A percentile compares a stretch with the other conserved stretches of the same genome.
Evolutionary conservation across 2,797 vertebrate species (phyloP).

Genomic region (Xenentodon cancila): DNA sequence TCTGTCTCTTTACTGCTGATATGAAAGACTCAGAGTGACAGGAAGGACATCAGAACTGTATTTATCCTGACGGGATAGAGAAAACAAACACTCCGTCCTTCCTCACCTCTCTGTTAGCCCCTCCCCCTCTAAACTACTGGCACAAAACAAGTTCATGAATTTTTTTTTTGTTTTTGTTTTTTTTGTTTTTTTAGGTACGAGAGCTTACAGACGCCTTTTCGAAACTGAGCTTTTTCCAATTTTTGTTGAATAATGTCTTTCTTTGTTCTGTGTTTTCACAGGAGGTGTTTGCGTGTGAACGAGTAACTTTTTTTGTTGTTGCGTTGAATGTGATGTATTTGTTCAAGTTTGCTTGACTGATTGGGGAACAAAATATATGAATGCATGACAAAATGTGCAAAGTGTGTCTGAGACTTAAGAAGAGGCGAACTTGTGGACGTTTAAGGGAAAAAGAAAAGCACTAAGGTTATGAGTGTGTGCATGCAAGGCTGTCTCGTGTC

Average conservation of each 20-base stretch:
- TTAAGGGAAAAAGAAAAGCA: slow-evolving; percentile 57
- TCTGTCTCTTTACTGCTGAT: slow-evolving; percentile 91
- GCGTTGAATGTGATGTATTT: slow-evolving; percentile 19
- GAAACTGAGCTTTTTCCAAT: slow-evolving; percentile 83
- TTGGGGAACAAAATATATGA: neutral
- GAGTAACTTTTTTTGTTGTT: slow-evolving; percentile 13
- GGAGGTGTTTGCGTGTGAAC: slow-evolving; percentile 9
- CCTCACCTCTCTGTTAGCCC: slow-evolving; percentile 67
- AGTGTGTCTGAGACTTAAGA: neutral
- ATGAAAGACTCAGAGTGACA: slow-evolving; percentile 73
- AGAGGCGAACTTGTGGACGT: neutral
- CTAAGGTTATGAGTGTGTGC: slow-evolving; percentile 63
- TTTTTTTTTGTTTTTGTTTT: slow-evolving; percentile 10
- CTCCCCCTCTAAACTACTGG: slow-evolving; percentile 79
- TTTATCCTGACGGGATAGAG: slow-evolving; percentile 52
- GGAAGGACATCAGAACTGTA: slow-evolving; percentile 51
- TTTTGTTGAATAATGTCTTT: slow-evolving; percentile 81
- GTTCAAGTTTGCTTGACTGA: slow-evolving; percentile 24
- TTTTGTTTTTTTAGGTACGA: slow-evolving; percentile 78
- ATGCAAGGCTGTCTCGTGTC: slow-evolving; percentile 49
- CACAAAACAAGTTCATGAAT: slow-evolving; percentile 70
- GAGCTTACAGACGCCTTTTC: slow-evolving; percentile 76
- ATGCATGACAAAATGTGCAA: too few species aligned
- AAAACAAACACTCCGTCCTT: slow-evolving; percentile 69
- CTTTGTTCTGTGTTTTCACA: slow-evolving; percentile 77